Evolutionary conservation across 2,888 invertebrate species (phyloP).

Genomic region (Mongoloraphidia duomilia): DNA sequence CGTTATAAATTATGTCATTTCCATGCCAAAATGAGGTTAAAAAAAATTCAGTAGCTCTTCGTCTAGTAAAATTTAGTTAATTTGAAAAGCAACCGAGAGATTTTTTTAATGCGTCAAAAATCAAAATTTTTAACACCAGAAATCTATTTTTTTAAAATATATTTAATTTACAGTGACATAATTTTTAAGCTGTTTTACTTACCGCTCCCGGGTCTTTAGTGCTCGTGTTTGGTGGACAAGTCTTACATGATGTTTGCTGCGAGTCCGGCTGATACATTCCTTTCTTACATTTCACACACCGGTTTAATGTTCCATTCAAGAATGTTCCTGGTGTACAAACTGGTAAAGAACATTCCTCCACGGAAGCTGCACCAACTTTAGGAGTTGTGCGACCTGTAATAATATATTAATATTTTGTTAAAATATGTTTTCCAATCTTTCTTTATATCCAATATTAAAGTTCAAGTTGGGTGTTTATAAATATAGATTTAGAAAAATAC

Average conservation of each 20-base stretch:
- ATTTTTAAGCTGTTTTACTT: conserved; percentile 27
- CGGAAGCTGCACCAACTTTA: conserved; percentile 63
- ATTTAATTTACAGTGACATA: too few relatives aligned
- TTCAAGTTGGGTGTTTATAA: too few relatives aligned
- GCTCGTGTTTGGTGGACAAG: conserved; percentile 83
- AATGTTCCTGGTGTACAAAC: conserved; percentile 74
- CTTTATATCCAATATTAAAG: too few relatives aligned
- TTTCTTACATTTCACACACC: conserved; percentile 75
- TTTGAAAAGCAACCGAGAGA: not conserved
- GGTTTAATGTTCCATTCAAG: conserved; percentile 72
- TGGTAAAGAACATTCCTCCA: conserved; percentile 86
- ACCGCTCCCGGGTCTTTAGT: conserved; percentile 71
- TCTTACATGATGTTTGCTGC: conserved; percentile 73
- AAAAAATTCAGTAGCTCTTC: too few relatives aligned
- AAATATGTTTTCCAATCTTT: too few relatives aligned
- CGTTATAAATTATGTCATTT: too few relatives aligned
- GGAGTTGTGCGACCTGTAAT: conserved; percentile 63
- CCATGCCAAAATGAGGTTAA: too few relatives aligned
- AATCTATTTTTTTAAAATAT: not conserved
- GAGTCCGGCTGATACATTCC: conserved; percentile 82
- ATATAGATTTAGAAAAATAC: too few relatives aligned
- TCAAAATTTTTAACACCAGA: not conserved
- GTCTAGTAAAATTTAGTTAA: too few relatives aligned
- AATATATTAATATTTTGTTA: too few relatives aligned
- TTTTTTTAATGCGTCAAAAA: too few relatives aligned